Conservation (phyloP, 2,888 invertebrate species). For the Pyrrhia umbra region DNA sequence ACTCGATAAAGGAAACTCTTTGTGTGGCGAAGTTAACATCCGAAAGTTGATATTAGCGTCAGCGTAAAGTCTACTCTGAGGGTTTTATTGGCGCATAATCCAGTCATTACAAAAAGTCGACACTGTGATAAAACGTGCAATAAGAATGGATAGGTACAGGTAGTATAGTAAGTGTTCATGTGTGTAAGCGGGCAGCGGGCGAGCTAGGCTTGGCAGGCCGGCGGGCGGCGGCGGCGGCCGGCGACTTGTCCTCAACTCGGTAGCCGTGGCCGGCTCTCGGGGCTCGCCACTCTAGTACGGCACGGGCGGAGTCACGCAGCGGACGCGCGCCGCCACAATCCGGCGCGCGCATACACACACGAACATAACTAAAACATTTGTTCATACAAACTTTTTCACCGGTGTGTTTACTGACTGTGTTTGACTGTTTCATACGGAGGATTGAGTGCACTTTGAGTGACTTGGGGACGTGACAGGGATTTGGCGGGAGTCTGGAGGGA, state of each 20-base stretch:
- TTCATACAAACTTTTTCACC: slow-evolving; percentile 71
- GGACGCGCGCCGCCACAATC: slow-evolving; percentile 77
- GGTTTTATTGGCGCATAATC: slow-evolving; percentile 78
- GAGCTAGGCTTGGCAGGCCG: slow-evolving; percentile 57
- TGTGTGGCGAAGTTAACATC: slow-evolving; percentile 64
- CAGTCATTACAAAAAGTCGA: slow-evolving; percentile 79
- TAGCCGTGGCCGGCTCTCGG: slow-evolving; percentile 75
- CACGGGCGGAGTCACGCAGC: slow-evolving; percentile 79
- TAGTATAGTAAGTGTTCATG: slow-evolving; percentile 53
- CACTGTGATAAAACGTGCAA: slow-evolving; percentile 80
- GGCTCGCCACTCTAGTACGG: slow-evolving; percentile 81
- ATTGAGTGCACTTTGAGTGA: slow-evolving; percentile 71
- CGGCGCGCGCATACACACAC: slow-evolving; percentile 77
- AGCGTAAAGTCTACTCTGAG: slow-evolving; percentile 70
- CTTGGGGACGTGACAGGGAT: slow-evolving; percentile 70
- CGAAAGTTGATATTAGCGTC: slow-evolving; percentile 58
- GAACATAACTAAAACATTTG: slow-evolving; percentile 65
- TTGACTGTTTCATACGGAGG: slow-evolving; percentile 65
- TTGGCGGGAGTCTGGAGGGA: slow-evolving; percentile 79
- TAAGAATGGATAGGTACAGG: slow-evolving; percentile 71
- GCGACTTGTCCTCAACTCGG: slow-evolving; percentile 75
- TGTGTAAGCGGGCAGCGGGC: slow-evolving; percentile 53
- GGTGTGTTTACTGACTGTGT: slow-evolving; percentile 75
- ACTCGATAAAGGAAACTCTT: slow-evolving; percentile 63
- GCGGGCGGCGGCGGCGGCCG: slow-evolving; percentile 40